Base-by-base conservation (phyloP, 2,113 vertebrate species). In the Oxyruncus cristatus region DNA sequence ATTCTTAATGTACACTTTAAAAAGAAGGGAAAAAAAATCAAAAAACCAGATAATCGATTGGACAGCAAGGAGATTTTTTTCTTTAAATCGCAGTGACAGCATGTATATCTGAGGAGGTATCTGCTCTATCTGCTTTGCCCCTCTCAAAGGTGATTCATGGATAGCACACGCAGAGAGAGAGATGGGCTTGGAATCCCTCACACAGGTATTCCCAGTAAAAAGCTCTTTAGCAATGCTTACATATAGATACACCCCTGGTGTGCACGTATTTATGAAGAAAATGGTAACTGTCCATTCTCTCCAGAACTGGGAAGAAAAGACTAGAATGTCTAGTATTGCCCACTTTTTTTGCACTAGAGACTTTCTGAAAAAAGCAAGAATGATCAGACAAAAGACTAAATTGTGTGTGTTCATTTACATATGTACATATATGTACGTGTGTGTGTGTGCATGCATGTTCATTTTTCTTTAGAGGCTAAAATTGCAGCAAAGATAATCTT, bases 11-110 rank as follows among this genome's bases (percentile, higher is more conserved):
- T 80, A 65, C 15, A 18, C 6, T 39, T 63, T 41, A 76, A 65
- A 76, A 91, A 53, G 4, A 13, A 4, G 2, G 1, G 3, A 4
- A 30, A 24, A 49, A 35, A 41, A 5, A 7, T 11, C 0, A 30
- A 52, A 59, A 39, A 58, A 2, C 0, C 30, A 68, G 8, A 20
- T 23, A 71, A 56, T 15, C 68, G 14, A 35, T 16, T 42, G 13
- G 10, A 55, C 11, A 68, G 7, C 2, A 8, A 82, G 5, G 12
- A n/a, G 41, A 33, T 22, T 32, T 41, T 78, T 39, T 37, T 55
- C 22, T 72, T 39, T 55, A 39, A 59, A 83, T 50, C 11, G 23
- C 16, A 82, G 16, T 53, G 17, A 67, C 27, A 44, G 18, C 8
- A 21, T 20, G 10, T 52, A 5, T 24, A 52, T 50, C 22, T 66